A percentile compares a stretch with the other conserved stretches of the same genome.
Conservation (phyloP, 1,140 invertebrate species). For the Zophobas morio region DNA sequence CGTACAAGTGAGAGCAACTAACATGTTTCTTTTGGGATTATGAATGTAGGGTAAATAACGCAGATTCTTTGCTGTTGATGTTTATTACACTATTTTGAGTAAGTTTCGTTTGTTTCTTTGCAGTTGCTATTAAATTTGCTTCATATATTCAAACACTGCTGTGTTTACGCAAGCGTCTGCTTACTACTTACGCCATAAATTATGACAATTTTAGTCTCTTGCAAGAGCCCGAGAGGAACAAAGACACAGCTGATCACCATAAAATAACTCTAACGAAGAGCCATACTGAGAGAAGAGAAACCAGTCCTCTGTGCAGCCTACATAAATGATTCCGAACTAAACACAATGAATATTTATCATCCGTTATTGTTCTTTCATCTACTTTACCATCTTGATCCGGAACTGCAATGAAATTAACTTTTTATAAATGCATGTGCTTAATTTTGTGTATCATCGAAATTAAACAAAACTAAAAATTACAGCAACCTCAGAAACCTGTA, state of each 20-base stretch:
- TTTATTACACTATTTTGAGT: too few relatives aligned
- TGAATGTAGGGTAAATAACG: too few relatives aligned
- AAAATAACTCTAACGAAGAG: conserved; percentile 40
- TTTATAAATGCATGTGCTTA: conserved; percentile 3
- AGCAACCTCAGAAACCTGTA: too few relatives aligned
- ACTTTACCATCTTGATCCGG: conserved; percentile 30
- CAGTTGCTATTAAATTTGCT: too few relatives aligned
- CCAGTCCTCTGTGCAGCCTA: conserved; percentile 46
- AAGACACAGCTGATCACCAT: conserved; percentile 27
- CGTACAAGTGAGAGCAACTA: too few relatives aligned
- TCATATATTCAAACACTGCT: too few relatives aligned
- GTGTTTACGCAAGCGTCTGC: background rate
- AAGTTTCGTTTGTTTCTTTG: too few relatives aligned
- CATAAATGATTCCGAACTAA: conserved; percentile 49
- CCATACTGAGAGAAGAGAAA: conserved; percentile 43
- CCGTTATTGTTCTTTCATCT: conserved; percentile 40
- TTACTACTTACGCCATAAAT: conserved; percentile 1
- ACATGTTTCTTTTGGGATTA: too few relatives aligned
- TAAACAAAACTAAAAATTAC: too few relatives aligned
- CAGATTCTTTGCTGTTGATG: too few relatives aligned
- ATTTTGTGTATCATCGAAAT: background rate
- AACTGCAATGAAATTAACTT: conserved; percentile 29
- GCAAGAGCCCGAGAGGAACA: background rate
- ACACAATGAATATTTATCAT: conserved; percentile 52
- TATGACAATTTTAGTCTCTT: conserved; percentile 21